phyloP scores from a whole-genome alignment of 1,140 invertebrate species.

The Drosophila pallidifrons region DNA sequence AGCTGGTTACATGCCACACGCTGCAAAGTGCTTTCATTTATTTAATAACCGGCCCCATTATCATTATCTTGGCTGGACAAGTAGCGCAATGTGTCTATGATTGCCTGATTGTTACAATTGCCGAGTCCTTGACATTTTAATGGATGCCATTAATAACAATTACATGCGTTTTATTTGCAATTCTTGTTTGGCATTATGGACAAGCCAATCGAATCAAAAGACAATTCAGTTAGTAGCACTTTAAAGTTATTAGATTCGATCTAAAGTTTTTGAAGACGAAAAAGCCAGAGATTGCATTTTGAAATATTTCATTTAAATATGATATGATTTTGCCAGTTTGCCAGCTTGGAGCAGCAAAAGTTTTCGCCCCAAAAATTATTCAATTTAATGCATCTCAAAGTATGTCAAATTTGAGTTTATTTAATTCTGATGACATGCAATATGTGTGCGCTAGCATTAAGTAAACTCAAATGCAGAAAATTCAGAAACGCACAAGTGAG shows the following conservation, averaged over 20 bases:
- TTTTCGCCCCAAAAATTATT: conserved; percentile 10
- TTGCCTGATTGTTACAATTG: conserved; percentile 41
- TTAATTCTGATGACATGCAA: conserved; percentile 22
- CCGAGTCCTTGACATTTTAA: conserved; percentile 65
- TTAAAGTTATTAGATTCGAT: background rate
- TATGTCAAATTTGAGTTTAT: conserved; percentile 39
- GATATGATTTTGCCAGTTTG: background rate
- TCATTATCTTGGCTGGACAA: conserved; percentile 49
- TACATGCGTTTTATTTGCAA: conserved; percentile 15
- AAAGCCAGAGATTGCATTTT: background rate
- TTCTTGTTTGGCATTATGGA: conserved; percentile 3
- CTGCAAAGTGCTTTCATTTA: conserved; percentile 69
- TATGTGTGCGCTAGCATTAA: conserved; percentile 37
- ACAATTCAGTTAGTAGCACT: background rate
- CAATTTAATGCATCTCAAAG: conserved; percentile 20
- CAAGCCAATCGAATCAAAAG: background rate
- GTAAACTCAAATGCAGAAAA: conserved; percentile 55
- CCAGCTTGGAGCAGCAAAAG: background rate
- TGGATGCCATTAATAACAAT: conserved; percentile 21
- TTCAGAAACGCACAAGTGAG: conserved; percentile 39
- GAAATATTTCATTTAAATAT: background rate
- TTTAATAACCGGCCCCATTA: conserved; percentile 73
- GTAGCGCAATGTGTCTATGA: conserved; percentile 44
- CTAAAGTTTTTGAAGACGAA: background rate
- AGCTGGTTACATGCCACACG: conserved; percentile 30